phyloP scores from a whole-genome alignment of 1,140 invertebrate genomes.

The Drosophila nasuta region DNA sequence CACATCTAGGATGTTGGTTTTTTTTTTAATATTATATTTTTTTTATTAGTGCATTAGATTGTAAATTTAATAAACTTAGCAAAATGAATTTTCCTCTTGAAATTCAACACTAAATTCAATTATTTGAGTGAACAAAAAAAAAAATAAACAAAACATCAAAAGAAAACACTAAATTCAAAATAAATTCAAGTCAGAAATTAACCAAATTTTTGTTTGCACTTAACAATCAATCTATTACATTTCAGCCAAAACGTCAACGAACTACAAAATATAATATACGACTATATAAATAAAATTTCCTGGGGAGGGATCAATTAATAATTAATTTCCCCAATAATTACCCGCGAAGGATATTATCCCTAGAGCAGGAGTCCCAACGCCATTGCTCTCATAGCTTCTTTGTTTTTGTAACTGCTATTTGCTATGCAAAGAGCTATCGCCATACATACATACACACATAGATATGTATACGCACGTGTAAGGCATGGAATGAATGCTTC shows the following conservation, averaged over 20 bases:
- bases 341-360: no score
- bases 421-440: no score
- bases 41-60: conserved; percentile 47
- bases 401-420: no score
- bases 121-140: conserved; percentile 57
- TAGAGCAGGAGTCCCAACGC: no score
- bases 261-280: no score
- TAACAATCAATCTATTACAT: not conserved
- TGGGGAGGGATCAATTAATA: no score
- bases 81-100: conserved; percentile 78
- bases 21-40: conserved; percentile 34
- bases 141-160: conserved; percentile 40
- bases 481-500: no score
- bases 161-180: conserved; percentile 63
- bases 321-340: no score
- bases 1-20: conserved; percentile 23
- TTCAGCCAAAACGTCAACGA: not conserved
- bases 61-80: conserved; percentile 41
- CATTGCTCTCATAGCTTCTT: no score
- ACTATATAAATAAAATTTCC: no score
- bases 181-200: conserved; percentile 18
- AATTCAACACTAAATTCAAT: conserved; percentile 72
- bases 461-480: no score
- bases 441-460: no score
- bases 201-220: not conserved